These are phyloP conservation scores for Gymnothorax reevesii DNA, from an alignment of 2,797 vertebrate species.

Conservation along the genomic window DNA sequence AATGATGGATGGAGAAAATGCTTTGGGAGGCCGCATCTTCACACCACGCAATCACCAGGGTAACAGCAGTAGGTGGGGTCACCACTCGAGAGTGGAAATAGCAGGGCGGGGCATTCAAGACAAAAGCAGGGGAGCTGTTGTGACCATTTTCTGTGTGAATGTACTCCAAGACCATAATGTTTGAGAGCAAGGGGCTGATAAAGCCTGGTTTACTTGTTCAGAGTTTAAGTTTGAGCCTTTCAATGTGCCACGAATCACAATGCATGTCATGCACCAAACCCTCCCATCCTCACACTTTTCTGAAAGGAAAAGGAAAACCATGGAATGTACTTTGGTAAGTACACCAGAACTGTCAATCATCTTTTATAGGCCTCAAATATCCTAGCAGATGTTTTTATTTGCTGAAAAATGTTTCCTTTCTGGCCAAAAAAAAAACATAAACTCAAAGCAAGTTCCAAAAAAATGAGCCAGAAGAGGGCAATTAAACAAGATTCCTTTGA, in stretches of 20 bases:
- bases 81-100: slow-evolving; percentile 20
- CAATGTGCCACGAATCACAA: not conserved
- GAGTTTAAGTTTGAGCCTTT: not conserved
- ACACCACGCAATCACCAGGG: slow-evolving; percentile 29
- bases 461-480: not conserved
- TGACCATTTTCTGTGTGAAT: not conserved
- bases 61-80: slow-evolving; percentile 18
- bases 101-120: slow-evolving; percentile 29
- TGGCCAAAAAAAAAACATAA: not conserved
- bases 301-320: not conserved
- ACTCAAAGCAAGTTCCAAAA: not conserved
- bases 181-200: not conserved
- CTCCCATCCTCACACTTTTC: not conserved
- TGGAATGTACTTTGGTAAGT: not conserved
- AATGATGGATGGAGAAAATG: slow-evolving; percentile 36
- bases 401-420: not conserved
- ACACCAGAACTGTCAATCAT: not conserved
- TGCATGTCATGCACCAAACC: not conserved
- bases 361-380: not conserved
- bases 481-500: not conserved
- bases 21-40: not conserved
- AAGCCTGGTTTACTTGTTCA: not conserved
- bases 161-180: not conserved
- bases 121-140: slow-evolving; percentile 19
- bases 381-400: not conserved